A percentile compares a stretch with the other conserved stretches of the same genome.
phyloP scores from a whole-genome alignment of 2,888 invertebrate species.

The Sthenelais limicola region DNA sequence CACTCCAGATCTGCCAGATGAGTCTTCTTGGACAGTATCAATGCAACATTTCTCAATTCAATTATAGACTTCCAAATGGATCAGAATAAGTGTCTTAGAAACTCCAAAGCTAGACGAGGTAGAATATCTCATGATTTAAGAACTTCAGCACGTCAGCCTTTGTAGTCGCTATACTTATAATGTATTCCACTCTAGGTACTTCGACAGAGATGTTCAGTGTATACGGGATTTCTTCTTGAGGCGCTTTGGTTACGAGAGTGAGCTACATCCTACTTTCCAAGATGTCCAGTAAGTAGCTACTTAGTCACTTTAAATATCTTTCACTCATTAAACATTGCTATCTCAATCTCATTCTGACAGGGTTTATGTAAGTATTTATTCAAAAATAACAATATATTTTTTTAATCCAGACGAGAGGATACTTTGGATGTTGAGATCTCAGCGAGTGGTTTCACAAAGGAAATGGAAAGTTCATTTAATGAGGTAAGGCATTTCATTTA shows the following conservation, averaged over 20 bases:
- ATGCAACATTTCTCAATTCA: too few relatives aligned
- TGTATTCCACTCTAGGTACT: conserved; percentile 78
- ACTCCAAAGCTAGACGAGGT: too few relatives aligned
- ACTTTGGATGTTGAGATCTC: conserved; percentile 89
- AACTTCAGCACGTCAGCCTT: too few relatives aligned
- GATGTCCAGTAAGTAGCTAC: conserved; percentile 68
- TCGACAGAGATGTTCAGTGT: conserved; percentile 95
- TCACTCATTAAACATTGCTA: not conserved
- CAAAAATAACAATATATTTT: not conserved
- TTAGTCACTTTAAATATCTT: not conserved
- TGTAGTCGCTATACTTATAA: too few relatives aligned
- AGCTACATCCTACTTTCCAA: conserved; percentile 73
- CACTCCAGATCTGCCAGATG: too few relatives aligned
- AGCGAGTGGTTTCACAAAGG: conserved; percentile 90
- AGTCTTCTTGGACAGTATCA: too few relatives aligned
- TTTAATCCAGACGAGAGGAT: conserved; percentile 79
- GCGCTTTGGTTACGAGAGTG: conserved; percentile 91
- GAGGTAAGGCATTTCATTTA: conserved; percentile 53
- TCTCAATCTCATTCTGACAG: too few relatives aligned
- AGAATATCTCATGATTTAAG: too few relatives aligned
- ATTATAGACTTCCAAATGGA: too few relatives aligned
- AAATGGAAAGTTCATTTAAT: conserved; percentile 77
- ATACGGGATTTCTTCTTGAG: conserved; percentile 91
- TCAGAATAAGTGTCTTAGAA: too few relatives aligned
- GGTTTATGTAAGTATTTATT: not conserved